Percentiles rank a stretch among this genome's conserved stretches.
These are phyloP conservation scores for Mactra quadrangularis DNA, from an alignment of 1,140 invertebrate species.

Conservation along the genomic window DNA sequence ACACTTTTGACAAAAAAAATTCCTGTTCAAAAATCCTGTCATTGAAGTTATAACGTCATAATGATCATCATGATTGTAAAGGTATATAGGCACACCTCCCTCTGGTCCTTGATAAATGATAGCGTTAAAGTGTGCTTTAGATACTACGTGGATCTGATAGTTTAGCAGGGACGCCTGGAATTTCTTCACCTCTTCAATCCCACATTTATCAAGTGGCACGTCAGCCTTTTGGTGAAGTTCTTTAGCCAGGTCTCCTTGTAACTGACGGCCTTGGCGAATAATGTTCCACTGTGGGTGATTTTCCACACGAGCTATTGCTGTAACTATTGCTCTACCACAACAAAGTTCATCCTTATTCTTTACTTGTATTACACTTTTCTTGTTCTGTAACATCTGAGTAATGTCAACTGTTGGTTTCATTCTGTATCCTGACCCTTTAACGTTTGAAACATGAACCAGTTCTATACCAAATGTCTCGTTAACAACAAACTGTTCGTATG, in stretches of 20 bases:
- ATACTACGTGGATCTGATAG: constrained; percentile 3
- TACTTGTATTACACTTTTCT: constrained; percentile 18
- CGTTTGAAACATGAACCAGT: constrained; percentile 1
- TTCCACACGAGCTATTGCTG: constrained; percentile 28
- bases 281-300: constrained; percentile 33
- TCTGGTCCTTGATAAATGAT: constrained; percentile 38
- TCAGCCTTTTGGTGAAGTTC: constrained; percentile 20
- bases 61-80: constrained; percentile 29
- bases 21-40: constrained; percentile 17
- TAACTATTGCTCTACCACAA: constrained; percentile 23
- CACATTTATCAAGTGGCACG: constrained; percentile 19
- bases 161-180: constrained; percentile 7
- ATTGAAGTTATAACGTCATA: constrained; percentile 32
- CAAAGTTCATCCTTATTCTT: constrained; percentile 9
- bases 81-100: constrained; percentile 4
- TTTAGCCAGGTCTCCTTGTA: neutral
- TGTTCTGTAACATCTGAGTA: constrained; percentile 1
- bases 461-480: constrained; percentile 17
- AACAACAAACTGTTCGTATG: constrained; percentile 1
- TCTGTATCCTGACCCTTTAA: constrained; percentile 8
- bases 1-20: constrained; percentile 11
- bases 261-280: constrained; percentile 3
- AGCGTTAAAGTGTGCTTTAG: constrained; percentile 40
- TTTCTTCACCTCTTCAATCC: constrained; percentile 26
- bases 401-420: constrained; percentile 26